Evolutionary conservation across 2,113 vertebrate species (phyloP), one percentile per base, ranked within the genome.

Genomic region (Pituophis catenifer): DNA sequence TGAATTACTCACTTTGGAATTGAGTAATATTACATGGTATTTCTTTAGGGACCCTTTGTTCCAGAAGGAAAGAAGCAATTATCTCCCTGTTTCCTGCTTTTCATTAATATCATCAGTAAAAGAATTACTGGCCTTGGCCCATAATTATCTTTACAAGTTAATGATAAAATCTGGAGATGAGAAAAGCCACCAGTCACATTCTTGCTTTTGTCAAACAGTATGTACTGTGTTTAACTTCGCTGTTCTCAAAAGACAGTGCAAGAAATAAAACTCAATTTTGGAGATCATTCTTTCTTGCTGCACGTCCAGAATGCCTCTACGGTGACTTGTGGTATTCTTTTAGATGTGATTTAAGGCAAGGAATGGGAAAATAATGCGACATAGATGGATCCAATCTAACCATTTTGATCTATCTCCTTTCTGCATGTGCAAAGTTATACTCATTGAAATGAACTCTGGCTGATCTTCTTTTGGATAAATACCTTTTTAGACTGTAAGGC

Each of bases 1-100:
- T 85, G 89, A 94, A 94, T 95, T 95, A 94, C 62, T 95, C 93
- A 92, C 48, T 93, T 95, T 88, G 86, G 94, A 95, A 65, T 55
- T 94, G 86, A 95, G 50, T 91, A 93, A 95, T 89, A 23, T 93
- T 96, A 2, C 92, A 87, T 91, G 2, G 8, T 95, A 94, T 94
- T 81, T 94, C 81, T 95, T 93, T 29, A 38, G 93, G 70, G 70
- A 19, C 48, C 1, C 89, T 90, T 89, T 53, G 59, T 93, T 96
- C 12, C 50, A 89, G 92, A 94, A 95, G 89, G 90, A 92, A 94
- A 94, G 38, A 19, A 93, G 24, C 0, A 87, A 95, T 95, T 88
- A 52, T 91, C 57, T 94, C 11, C 38, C 7, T 93, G 26, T 94
- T 95, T 96, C 91, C 93, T 91, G 85, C 26, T 96, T 75, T 86